Evolutionary conservation across 2,113 vertebrate genomes (phyloP), one percentile per base, ranked within the genome.

Genomic region (Tupaia tana): DNA sequence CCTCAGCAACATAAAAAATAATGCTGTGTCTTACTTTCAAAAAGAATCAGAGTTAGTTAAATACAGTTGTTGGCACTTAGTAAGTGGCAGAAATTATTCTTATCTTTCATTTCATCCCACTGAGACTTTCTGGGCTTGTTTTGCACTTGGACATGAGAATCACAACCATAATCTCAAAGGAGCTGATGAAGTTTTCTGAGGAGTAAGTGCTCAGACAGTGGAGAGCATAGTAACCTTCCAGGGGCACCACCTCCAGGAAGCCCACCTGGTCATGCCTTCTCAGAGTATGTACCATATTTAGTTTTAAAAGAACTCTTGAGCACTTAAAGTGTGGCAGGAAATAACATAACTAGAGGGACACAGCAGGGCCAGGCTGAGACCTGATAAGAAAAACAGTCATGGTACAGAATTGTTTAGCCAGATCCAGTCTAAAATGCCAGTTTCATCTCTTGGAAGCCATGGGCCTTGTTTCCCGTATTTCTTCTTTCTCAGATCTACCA

Each of bases 1-100:
- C 73, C 61, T 78, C n/a, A 29, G 61, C 31, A 74, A 67, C 79
- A 78, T 63, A 89, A 70, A 90, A 77, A 69, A 80, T 66, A 79
- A 59, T 27, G 31, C 18, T 11, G 58, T 54, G 71, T 18, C 90
- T 81, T 86, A 67, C 87, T n/a, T 74, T 69, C 66, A 31, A 82
- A 83, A 24, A 43, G 22, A 64, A 3, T 75, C 31, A 20, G 25
- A 93, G 69, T 64, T 54, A 81, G 67, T 90, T 83, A 94, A 69
- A 34, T 31, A 61, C 2, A n/a, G 27, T 15, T 52, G 52, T 4
- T 91, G 29, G 24, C 69, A 25, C 10, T 84, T 61, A 64, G 18
- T 64, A 64, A 52, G 8, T 22, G 13, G 20, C 43, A 82, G 34
- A 86, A 82, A 87, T 34, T 13, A 66, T 73, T 80, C 43, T 54